A percentile compares a stretch with the other conserved stretches of the same genome.
These are phyloP conservation scores for Chelonus insularis DNA, from an alignment of 1,140 invertebrate species.

Conservation along the genomic window DNA sequence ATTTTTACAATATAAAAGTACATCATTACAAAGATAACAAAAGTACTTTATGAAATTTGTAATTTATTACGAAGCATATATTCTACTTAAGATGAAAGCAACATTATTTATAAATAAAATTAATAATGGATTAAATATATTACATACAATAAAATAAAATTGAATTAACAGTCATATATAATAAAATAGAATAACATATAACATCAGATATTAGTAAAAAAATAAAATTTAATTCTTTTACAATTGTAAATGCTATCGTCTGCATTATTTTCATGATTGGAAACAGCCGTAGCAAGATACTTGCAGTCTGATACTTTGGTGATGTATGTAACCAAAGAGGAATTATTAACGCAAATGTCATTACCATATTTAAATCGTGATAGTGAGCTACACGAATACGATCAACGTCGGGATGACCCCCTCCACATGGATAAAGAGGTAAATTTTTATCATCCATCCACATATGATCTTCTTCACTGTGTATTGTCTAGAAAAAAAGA, in stretches of 20 bases:
- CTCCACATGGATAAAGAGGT: slow-evolving; percentile 35
- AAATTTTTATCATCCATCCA: slow-evolving; percentile 41
- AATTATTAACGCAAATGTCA: slow-evolving; percentile 38
- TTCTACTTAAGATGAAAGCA: too few species aligned
- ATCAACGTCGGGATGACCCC: slow-evolving; percentile 46
- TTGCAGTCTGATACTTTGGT: slow-evolving; percentile 31
- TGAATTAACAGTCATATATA: slow-evolving; percentile 25
- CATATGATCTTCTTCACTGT: slow-evolving; percentile 47
- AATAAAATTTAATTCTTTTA: slow-evolving; percentile 22
- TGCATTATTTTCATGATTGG: slow-evolving; percentile 35
- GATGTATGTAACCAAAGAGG: slow-evolving; percentile 43
- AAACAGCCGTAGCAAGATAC: slow-evolving; percentile 35
- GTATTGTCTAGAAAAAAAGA: slow-evolving; percentile 40
- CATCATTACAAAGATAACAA: too few species aligned
- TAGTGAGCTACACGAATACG: slow-evolving; percentile 42
- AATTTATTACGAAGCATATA: too few species aligned
- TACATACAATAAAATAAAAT: background rate
- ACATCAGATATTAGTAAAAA: slow-evolving; percentile 5
- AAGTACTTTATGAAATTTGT: too few species aligned
- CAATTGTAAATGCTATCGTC: slow-evolving; percentile 35
- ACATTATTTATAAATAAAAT: too few species aligned
- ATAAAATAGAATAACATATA: slow-evolving; percentile 29
- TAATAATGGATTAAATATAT: too few species aligned
- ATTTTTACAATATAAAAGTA: too few species aligned
- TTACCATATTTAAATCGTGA: slow-evolving; percentile 37